phyloP scores from a whole-genome alignment of 2,888 invertebrate genomes.

The Drosophila tanythrix region DNA sequence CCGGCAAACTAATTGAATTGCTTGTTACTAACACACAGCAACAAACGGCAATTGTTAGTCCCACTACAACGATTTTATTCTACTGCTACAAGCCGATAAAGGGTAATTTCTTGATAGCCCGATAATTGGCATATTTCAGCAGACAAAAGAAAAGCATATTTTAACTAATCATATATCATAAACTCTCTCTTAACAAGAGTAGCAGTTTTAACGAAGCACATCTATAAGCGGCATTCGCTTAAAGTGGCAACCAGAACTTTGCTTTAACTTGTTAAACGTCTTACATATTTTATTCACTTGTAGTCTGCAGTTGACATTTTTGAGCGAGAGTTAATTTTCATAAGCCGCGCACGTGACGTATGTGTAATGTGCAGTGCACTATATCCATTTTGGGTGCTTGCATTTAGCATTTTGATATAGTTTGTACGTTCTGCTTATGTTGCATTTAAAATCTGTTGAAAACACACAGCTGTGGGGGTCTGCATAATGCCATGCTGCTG shows the following conservation, averaged over 20 bases:
- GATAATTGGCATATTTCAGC: background rate
- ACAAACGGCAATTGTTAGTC: conserved; percentile 37
- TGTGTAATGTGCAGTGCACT: conserved; percentile 42
- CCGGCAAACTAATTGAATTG: conserved; percentile 58
- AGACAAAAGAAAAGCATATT: background rate
- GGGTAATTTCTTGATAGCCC: background rate
- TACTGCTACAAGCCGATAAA: conserved; percentile 1
- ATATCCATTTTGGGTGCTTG: conserved; percentile 24
- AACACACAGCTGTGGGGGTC: conserved; percentile 15
- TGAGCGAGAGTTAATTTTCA: conserved; percentile 33
- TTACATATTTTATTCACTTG: conserved; percentile 17
- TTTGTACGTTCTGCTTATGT: conserved; percentile 40
- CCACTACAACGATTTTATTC: conserved; percentile 2
- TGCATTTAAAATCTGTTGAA: conserved; percentile 49
- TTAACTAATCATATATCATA: background rate
- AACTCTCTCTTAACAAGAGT: background rate
- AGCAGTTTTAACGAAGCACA: background rate
- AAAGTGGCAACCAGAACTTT: background rate
- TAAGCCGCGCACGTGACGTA: conserved; percentile 55
- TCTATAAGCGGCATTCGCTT: background rate
- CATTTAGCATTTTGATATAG: conserved; percentile 59
- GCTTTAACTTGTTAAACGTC: conserved; percentile 25
- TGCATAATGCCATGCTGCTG: conserved; percentile 40
- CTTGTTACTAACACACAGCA: conserved; percentile 52
- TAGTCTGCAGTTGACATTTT: conserved; percentile 46